Percentiles rank a stretch among this genome's conserved stretches.
These are phyloP conservation scores for Zygaena filipendulae DNA, from an alignment of 2,888 invertebrate species.

Conservation along the genomic window DNA sequence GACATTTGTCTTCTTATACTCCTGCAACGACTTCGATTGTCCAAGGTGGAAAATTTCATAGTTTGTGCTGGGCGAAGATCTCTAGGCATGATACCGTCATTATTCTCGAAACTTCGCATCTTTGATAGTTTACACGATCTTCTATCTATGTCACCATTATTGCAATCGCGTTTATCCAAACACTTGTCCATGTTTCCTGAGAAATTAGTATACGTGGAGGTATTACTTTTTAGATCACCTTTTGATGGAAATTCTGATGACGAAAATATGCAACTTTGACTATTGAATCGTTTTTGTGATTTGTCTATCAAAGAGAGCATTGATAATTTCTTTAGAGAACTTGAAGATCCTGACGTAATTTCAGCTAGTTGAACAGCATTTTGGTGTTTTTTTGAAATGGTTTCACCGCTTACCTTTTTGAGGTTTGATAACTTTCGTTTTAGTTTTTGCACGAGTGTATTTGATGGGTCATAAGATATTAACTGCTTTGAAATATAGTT, in stretches of 20 bases:
- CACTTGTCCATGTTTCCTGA: slow-evolving; percentile 62
- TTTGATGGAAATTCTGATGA: slow-evolving; percentile 44
- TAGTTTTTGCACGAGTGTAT: slow-evolving; percentile 59
- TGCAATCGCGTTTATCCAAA: slow-evolving; percentile 52
- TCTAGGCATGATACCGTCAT: slow-evolving; percentile 39
- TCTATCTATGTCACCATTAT: slow-evolving; percentile 21
- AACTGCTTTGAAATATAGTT: slow-evolving; percentile 61
- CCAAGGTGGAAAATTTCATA: slow-evolving; percentile 58
- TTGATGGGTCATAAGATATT: slow-evolving; percentile 58
- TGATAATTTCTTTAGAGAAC: slow-evolving; percentile 54
- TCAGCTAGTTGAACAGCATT: slow-evolving; percentile 59
- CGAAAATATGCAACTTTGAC: slow-evolving; percentile 55
- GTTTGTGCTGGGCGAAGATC: slow-evolving; percentile 38
- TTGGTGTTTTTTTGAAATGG: slow-evolving; percentile 56
- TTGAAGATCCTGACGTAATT: slow-evolving; percentile 53
- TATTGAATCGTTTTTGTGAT: slow-evolving; percentile 49
- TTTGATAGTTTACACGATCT: slow-evolving; percentile 41
- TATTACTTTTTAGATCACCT: slow-evolving; percentile 44
- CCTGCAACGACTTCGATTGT: slow-evolving; percentile 55
- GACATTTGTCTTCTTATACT: slow-evolving; percentile 61
- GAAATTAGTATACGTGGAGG: slow-evolving; percentile 55
- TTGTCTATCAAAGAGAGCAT: slow-evolving; percentile 58
- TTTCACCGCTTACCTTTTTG: slow-evolving; percentile 53
- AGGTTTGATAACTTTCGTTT: slow-evolving; percentile 61
- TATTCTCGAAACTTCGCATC: slow-evolving; percentile 53